Percentiles rank a stretch among this genome's conserved stretches.
Conservation (phyloP, 2,797 vertebrate species). For the Microchirus variegatus region DNA sequence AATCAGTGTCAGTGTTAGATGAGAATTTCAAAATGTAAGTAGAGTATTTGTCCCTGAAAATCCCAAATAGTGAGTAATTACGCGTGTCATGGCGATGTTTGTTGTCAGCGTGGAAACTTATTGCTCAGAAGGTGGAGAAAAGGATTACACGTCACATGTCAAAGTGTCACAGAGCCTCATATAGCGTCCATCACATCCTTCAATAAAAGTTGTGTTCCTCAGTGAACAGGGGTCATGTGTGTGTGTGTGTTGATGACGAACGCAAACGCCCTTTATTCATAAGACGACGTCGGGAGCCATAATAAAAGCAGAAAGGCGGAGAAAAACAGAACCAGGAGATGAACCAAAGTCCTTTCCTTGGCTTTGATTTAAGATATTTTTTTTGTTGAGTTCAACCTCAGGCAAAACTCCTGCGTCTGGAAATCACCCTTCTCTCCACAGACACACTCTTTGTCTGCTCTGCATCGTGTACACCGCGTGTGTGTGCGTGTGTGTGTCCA, state of each 20-base stretch:
- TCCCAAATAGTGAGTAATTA: no score
- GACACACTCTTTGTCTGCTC: conserved; percentile 55
- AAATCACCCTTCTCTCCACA: conserved; percentile 62
- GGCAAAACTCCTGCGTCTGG: conserved; percentile 55
- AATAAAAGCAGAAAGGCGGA: neutral
- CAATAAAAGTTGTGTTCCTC: no score
- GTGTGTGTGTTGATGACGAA: neutral
- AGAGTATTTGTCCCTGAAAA: no score
- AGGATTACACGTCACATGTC: no score
- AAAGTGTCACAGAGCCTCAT: no score
- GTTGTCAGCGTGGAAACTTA: no score
- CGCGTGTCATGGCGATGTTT: no score
- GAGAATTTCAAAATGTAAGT: neutral
- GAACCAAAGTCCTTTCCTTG: conserved; percentile 40
- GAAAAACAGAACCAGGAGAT: conserved; percentile 1
- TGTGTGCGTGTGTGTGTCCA: conserved; percentile 28
- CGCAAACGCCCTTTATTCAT: neutral
- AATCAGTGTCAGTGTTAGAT: neutral
- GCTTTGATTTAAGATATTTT: conserved; percentile 52
- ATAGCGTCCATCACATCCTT: no score
- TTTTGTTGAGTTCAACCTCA: conserved; percentile 52
- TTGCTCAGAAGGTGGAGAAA: no score
- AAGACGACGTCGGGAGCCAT: neutral
- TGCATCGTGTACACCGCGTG: conserved; percentile 26
- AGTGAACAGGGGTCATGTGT: no score